These are phyloP conservation scores for Leptinotarsa rubiginosa DNA, from an alignment of 2,888 invertebrate genomes.

Conservation along the genomic window DNA sequence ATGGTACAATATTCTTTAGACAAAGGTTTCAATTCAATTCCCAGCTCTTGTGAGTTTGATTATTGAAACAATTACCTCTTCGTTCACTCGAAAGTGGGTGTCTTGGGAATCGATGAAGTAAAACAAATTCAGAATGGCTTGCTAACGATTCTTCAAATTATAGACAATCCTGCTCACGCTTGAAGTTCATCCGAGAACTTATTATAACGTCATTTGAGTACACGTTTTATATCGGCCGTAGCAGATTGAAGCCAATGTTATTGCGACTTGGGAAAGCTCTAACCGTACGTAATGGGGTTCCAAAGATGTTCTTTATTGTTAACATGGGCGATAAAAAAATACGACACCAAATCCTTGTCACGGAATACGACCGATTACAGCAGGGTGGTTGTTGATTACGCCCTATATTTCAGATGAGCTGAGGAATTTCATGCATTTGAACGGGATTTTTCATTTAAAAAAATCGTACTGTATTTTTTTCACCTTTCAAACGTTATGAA, in stretches of 20 bases:
- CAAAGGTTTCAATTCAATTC: too few relatives aligned
- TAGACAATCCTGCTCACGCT: not conserved
- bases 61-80: not conserved
- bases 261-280: conserved; percentile 6
- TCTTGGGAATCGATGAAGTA: not conserved
- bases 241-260: conserved; percentile 8
- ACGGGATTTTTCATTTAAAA: too few relatives aligned
- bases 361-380: not conserved
- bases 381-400: not conserved
- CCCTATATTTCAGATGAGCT: not conserved
- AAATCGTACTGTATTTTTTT: not conserved
- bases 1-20: too few relatives aligned
- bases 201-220: conserved; percentile 15
- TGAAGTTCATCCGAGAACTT: not conserved
- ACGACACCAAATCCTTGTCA: not conserved
- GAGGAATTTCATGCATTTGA: not conserved
- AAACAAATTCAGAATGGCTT: not conserved
- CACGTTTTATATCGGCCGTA: conserved; percentile 4
- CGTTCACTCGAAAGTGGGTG: not conserved
- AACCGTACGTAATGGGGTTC: not conserved
- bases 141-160: not conserved
- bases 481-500: too few relatives aligned
- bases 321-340: conserved; percentile 15
- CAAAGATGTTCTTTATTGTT: conserved; percentile 12
- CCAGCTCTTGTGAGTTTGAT: not conserved